Base-by-base conservation (phyloP, 2,797 vertebrate species). In the Erithacus rubecula region DNA sequence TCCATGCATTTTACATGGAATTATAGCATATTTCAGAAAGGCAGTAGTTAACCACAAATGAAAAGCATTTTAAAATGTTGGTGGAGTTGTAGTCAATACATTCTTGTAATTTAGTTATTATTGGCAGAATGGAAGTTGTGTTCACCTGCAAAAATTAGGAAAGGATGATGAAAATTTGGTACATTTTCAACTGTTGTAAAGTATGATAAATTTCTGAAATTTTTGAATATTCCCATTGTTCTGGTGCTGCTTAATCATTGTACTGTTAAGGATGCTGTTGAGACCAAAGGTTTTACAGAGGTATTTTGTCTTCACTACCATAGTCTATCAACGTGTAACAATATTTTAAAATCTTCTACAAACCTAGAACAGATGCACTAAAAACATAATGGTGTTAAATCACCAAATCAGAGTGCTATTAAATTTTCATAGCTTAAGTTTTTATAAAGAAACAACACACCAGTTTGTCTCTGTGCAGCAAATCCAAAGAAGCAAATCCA, bases 231-330 rank as follows among this genome's bases (percentile, higher is more conserved):
- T 93, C 83, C 64, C 51, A 49, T 62, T 97, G 21, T 87, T 96
- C 85, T 95, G 15, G 13, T 94, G 65, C 79, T 94, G 64, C 71
- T 96, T 95, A 93, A 94, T 97, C 93, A 96, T 55, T 94, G 44
- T 88, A 84, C 72, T 89, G 77, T 95, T 97, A 95, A 95, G 93
- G 94, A 95, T 72, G 65, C 77, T 72, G 26, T 92, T 94, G 90
- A 72, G 87, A 58, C 63, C 84, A 83, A 89, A 94, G 89, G 41
- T 72, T 95, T 96, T 94, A 43, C 59, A 60, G 53, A 59, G 34
- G 36, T 84, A 30, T 84, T 95, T 94, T 93, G 69, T 51, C 64
- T 65, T 74, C 83, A 41, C 55, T 83, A 30, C 5, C 1, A 29
- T 70, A 83, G 44, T 64, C 68, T 95, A 21, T 87, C 59, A 88